Base-by-base conservation (phyloP, 1,140 invertebrate genomes). In the Drosophila auraria region DNA sequence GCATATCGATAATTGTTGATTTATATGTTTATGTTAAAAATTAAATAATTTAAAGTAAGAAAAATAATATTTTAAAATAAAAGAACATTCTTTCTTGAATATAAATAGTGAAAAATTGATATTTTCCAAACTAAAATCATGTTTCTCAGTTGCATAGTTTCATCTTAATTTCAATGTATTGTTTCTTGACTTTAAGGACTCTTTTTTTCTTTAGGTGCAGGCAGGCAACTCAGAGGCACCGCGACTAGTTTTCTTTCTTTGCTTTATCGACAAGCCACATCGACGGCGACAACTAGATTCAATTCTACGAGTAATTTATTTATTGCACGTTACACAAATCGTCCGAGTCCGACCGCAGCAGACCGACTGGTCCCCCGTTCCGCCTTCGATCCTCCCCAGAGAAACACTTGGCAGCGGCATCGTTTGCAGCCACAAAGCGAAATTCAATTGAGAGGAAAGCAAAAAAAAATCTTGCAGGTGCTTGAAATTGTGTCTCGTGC, bases 271-370 rank as follows among this genome's bases (percentile, higher is more conserved):
- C 72, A 53, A 71, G 56, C 62, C 62, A 60, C 66, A 84, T 84
- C 82, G 78, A 64, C 66, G 80, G 83, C 82, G 78, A 80, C 73
- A 77, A 82, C 79, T 66, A 87, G 83, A 71, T 87, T 79, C 77
- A 89, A 82, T 86, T 83, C 79, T 83, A 77, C 62, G 61, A 73
- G 71, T 80, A 80, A 87, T 89, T 81, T 86, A 90, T 90, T 79
- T 82, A 89, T 84, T 84, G 76, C 72, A 83, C 81, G 70, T 84
- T 84, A 79, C 78, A 84, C 78, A 89, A 89, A 87, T 87, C 78
- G 78, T 64, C 74, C 61, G 49, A 82, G 78, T 64, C 80, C 61
- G 49, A 82, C 58, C 68, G 59, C 74, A 78, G 59, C 74, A 78
- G 59, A 61, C 74, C 73, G 59, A 57, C 50, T n/a, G 62, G n/a